Evolutionary conservation across 2,113 vertebrate genomes (phyloP), one percentile per base, ranked within the genome.

Genomic region (Calonectris borealis): DNA sequence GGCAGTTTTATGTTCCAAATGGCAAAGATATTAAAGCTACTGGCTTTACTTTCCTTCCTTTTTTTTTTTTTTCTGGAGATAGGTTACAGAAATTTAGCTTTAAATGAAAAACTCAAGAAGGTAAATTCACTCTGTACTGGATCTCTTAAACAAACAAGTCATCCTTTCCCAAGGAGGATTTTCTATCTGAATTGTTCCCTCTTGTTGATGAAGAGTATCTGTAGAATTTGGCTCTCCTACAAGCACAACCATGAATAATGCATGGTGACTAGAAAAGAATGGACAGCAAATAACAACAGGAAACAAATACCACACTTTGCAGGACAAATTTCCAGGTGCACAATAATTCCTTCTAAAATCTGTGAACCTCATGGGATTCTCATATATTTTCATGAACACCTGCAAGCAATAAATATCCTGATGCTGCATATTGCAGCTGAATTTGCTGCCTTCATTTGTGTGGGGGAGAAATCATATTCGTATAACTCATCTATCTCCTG

Each of bases 351-450:
- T 97, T 93, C 97, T 97, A 95, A 95, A 97, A 95, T 95, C 96
- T 94, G 95, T 93, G 93, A 97, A 97, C 87, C 91, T 95, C 95
- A 83, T 95, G 97, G 94, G 91, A 95, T 95, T 97, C 91, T 97
- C 94, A 83, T 97, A 97, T 96, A 96, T 97, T 97, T 97, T 96
- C 95, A 83, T 93, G 96, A 94, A 95, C 96, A 96, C 97, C 96
- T 96, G 96, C 93, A 95, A 96, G 93, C 81, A 95, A 93, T 96
- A 97, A 97, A 95, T 97, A 97, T 94, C 84, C 89, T 57, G 86
- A 75, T 93, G 91, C 91, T 0, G 14, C 75, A 58, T 92, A 94
- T 92, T 88, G 93, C 96, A 88, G 93, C 68, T 82, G 94, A 96
- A 95, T 95, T 96, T 87, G n/a, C 86, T 95, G 82, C 93, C 66